Percentiles rank a stretch among this genome's conserved stretches.
Evolutionary conservation across 1,140 invertebrate genomes (phyloP).

Genomic region (Pentalonia nigronervosa): DNA sequence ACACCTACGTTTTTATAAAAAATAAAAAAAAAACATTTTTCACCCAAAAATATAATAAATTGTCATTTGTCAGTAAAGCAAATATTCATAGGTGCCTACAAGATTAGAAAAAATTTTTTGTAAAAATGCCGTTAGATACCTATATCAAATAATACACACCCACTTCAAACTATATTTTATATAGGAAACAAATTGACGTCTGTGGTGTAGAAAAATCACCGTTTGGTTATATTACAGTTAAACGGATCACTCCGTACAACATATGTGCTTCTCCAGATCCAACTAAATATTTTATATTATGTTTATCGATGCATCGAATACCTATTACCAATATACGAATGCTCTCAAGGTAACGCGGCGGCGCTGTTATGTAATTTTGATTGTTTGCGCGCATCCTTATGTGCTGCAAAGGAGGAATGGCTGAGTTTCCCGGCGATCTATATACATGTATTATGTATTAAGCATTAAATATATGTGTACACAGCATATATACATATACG

Average conservation of each 20-base stretch:
- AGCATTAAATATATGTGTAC: too few species aligned
- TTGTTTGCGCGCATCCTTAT: slow-evolving; percentile 39
- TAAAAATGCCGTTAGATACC: neutral
- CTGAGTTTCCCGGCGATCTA: slow-evolving; percentile 11
- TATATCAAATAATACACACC: too few species aligned
- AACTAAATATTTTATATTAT: neutral
- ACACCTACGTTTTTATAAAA: too few species aligned
- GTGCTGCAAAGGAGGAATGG: slow-evolving; percentile 5
- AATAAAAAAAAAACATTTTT: neutral
- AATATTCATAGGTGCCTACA: too few species aligned
- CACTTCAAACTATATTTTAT: too few species aligned
- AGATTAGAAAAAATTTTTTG: neutral
- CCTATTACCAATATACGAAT: neutral
- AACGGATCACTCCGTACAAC: neutral
- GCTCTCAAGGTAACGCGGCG: neutral
- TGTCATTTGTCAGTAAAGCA: neutral
- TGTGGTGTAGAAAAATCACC: too few species aligned
- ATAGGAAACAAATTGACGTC: neutral
- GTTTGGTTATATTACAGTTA: neutral
- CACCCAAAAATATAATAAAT: neutral
- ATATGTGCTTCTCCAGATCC: neutral
- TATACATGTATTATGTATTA: neutral
- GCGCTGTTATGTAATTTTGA: slow-evolving; percentile 24
- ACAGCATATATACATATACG: too few species aligned
- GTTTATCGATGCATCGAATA: neutral